Evolutionary conservation across 1,140 invertebrate genomes (phyloP).

Genomic region (Tetragnatha versicolor): DNA sequence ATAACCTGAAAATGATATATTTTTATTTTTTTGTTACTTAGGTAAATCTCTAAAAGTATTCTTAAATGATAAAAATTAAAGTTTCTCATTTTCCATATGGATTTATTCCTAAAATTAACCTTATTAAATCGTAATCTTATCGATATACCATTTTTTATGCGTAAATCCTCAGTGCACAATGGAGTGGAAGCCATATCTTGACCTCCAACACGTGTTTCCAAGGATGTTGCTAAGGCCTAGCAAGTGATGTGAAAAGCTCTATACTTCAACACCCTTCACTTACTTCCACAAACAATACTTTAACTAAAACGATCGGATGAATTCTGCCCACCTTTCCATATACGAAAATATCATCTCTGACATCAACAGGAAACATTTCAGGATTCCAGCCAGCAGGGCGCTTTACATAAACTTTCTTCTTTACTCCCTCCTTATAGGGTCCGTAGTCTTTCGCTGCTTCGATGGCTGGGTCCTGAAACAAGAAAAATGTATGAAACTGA

Average conservation of each 20-base stretch:
- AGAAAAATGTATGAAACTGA: no score
- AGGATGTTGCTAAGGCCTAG: not conserved
- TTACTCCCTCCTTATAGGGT: conserved; percentile 59
- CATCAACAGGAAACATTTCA: not conserved
- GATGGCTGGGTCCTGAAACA: conserved; percentile 61
- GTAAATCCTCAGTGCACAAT: not conserved
- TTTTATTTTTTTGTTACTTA: no score
- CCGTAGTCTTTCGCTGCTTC: conserved; percentile 58
- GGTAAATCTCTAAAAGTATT: no score
- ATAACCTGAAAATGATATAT: no score
- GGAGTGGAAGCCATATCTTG: not conserved
- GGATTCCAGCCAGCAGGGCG: not conserved
- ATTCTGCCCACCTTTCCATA: conserved; percentile 2
- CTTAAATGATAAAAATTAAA: no score
- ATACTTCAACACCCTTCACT: no score
- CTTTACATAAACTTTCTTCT: conserved; percentile 60
- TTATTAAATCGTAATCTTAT: no score
- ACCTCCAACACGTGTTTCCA: not conserved
- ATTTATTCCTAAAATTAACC: no score
- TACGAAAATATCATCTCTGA: not conserved
- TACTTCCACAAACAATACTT: no score
- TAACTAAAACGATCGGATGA: no score
- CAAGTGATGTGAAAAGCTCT: not conserved
- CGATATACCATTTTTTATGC: no score
- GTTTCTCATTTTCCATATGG: no score